Evolutionary conservation across 2,888 invertebrate species (phyloP), one percentile per base, ranked within the genome.

Genomic region (Dione juno): DNA sequence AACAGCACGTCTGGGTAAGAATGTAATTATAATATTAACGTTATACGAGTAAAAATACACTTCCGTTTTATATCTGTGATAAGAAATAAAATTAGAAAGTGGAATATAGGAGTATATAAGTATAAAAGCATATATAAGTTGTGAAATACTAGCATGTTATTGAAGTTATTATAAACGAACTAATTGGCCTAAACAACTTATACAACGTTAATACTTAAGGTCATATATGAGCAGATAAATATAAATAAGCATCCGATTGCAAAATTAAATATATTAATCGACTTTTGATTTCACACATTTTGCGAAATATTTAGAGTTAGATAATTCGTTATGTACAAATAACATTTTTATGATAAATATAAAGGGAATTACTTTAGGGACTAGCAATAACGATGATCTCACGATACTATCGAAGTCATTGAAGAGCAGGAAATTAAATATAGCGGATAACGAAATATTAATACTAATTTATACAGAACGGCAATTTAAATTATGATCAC

Each of bases 41-140:
- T 11, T 43, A 53, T 41, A 67, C 43, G n/a, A 28, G 16, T 37
- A 68, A 43, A 63, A 45, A 64, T 40, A 21, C 45, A 68, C 37
- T 63, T 68, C 61, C 61, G 50, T 54, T 63, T 48, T n/a, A 68
- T 53, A 28, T 19, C 48, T 67, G 16, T 53, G 68, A 68, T 68
- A 68, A 63, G 63, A 63, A 45, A 68, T 63, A 63, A 63, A 66
- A 45, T 68, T 68, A 58, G 65, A 68, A 71, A 71, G 65, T 71
- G 16, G 41, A 58, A 52, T 40, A 37, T 48, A 35, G 57, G 28
- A 58, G 21, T 59, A 28, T 61, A n/a, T n/a, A n/a, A n/a, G n/a
- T n/a, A n/a, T n/a, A n/a, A n/a, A n/a, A n/a, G n/a, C n/a, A n/a
- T n/a, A 35, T 67, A 6, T 59, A 35, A n/a, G 21, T 68, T 68